Base-by-base conservation (phyloP, 2,113 vertebrate species). In the Dasypus novemcinctus region DNA sequence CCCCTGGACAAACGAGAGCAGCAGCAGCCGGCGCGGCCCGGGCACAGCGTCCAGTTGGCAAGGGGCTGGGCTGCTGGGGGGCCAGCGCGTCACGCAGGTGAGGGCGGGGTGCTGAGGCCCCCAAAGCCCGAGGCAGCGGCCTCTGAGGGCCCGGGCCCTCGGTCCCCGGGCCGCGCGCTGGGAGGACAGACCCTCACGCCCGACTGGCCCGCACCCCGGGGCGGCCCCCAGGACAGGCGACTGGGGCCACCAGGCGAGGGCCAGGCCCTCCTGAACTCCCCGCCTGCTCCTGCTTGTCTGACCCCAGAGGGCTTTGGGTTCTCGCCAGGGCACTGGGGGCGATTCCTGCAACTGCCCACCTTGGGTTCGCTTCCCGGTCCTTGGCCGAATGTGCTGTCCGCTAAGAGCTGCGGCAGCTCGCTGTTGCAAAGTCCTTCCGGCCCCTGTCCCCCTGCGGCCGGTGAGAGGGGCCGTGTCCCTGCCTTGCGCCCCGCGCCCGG, bases 401-500 rank as follows among this genome's bases (percentile, higher is more conserved):
- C 38, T 96, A 96, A 76, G 46, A 64, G 92, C 81, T 80, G 95
- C 93, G 23, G 12, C 96, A 96, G 96, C 97, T 94, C 95, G 86
- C 95, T 93, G 85, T 95, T 97, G 96, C 0, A 54, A 94, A 94
- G 78, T 84, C 85, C 49, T 54, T 72, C 15, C 20, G 52, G 88
- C 69, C 93, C 89, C 80, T 61, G 78, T 33, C 80, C 71, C 90
- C 75, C 82, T 95, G 46, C 86, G 80, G 86, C 66, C 86, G 90
- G n/a, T 74, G 92, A 84, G 92, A 96, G 96, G 80, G 71, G 17
- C 89, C 96, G 81, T 76, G 31, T n/a, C 46, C 66, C 90, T 95
- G 93, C 97, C 79, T 94, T 96, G 93, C 80, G 82, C 91, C 66
- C 78, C 78, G 66, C 94, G 78, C 0, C 0, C 85, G 79, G 27